phyloP scores from a whole-genome alignment of 2,888 invertebrate genomes.

The Muschampia plurimacula region DNA sequence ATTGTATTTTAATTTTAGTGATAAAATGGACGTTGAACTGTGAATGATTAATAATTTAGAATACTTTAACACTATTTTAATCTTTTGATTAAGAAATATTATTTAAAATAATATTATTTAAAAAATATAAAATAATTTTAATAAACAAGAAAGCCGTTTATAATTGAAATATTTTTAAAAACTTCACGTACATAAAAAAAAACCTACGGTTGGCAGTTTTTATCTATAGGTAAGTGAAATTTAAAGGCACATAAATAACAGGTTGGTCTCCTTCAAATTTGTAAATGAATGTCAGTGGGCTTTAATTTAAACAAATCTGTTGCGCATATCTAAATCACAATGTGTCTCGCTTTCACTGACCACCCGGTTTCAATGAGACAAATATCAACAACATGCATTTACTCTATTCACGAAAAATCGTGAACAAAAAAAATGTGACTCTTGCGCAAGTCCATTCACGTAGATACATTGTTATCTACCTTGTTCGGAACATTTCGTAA shows the following conservation, averaged over 20 bases:
- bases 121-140: no score
- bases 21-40: no score
- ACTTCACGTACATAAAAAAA: no score
- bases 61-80: no score
- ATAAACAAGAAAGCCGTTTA: no score
- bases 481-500: constrained; percentile 69
- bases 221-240: no score
- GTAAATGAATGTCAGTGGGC: constrained; percentile 37
- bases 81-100: no score
- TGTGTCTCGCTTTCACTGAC: constrained; percentile 73
- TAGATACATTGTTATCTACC: constrained; percentile 65
- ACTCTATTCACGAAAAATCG: constrained; percentile 70
- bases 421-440: constrained; percentile 63
- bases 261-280: background rate
- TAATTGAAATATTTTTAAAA: no score
- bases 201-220: no score
- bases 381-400: constrained; percentile 62
- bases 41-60: no score
- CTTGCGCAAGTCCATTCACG: constrained; percentile 79
- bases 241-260: background rate
- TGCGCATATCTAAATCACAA: constrained; percentile 47
- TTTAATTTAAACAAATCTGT: constrained; percentile 45
- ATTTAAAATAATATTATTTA: no score
- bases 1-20: background rate
- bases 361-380: constrained; percentile 67